Evolutionary conservation across 2,113 vertebrate genomes (phyloP).

Genomic region (Alectura lathami): DNA sequence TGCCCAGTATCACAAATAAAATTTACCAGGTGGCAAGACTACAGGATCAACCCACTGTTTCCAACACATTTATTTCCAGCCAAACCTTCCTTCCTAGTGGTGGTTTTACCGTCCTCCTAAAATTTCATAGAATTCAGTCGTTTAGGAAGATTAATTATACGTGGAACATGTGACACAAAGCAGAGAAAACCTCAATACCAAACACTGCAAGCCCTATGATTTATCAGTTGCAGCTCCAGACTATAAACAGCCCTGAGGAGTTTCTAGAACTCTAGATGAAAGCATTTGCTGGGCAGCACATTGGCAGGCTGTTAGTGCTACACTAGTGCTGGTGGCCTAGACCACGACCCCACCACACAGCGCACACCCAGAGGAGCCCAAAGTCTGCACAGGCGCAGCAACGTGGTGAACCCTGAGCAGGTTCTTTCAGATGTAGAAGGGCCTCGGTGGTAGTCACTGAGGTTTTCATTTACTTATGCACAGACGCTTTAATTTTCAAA

Average conservation of each 20-base stretch:
- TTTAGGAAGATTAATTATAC: background rate
- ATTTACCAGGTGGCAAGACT: too few relatives aligned
- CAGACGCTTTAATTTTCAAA: background rate
- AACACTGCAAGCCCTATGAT: background rate
- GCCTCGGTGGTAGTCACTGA: background rate
- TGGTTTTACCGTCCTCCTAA: background rate
- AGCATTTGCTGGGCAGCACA: background rate
- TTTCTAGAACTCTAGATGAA: background rate
- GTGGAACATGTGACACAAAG: background rate
- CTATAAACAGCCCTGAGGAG: background rate
- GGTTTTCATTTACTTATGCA: background rate
- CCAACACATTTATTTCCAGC: background rate
- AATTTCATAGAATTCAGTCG: background rate
- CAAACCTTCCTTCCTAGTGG: background rate
- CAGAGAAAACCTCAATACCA: background rate
- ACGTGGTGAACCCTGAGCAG: rapidly evolving
- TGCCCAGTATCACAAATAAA: too few relatives aligned
- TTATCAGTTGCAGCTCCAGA: background rate
- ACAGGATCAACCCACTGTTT: background rate
- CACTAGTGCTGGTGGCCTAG: rapidly evolving
- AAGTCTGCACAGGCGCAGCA: rapidly evolving
- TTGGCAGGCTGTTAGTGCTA: background rate
- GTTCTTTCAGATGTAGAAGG: background rate
- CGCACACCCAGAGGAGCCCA: rapidly evolving
- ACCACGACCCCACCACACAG: rapidly evolving